These are phyloP conservation scores for Prosapia bicincta DNA, from an alignment of 2,888 invertebrate species.

Conservation along the genomic window DNA sequence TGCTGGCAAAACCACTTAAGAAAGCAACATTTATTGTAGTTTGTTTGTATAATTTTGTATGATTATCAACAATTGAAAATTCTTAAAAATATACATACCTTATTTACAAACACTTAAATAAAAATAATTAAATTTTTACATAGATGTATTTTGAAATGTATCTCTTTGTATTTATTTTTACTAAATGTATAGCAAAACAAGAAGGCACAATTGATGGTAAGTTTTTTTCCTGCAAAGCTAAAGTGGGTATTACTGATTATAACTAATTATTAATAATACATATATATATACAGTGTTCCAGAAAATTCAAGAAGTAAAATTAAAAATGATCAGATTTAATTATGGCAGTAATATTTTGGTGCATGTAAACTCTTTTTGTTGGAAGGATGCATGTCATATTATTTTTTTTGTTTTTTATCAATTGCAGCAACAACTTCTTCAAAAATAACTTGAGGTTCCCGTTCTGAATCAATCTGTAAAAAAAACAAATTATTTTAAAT, in stretches of 20 bases:
- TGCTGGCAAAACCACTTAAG: no score
- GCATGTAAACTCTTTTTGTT: background rate
- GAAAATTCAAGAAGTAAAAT: no score
- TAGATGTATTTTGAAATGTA: background rate
- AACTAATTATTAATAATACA: no score
- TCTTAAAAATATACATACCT: no score
- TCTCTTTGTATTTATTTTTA: background rate
- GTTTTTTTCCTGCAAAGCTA: no score
- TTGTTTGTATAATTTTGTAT: background rate
- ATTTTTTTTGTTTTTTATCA: constrained; percentile 44
- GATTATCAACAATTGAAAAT: no score
- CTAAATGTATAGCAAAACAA: background rate
- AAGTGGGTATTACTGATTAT: no score
- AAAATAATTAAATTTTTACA: background rate
- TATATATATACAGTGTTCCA: no score
- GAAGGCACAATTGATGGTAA: background rate
- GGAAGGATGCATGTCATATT: no score
- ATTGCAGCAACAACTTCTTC: constrained; percentile 60
- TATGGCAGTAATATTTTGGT: background rate
- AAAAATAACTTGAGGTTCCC: constrained; percentile 72
- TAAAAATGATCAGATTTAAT: no score
- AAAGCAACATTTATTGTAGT: background rate
- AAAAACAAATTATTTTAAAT: no score
- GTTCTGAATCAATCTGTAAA: constrained; percentile 78
- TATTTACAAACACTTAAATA: background rate